Conservation (phyloP, 2,888 invertebrate genomes). For the Phalera bucephala region DNA sequence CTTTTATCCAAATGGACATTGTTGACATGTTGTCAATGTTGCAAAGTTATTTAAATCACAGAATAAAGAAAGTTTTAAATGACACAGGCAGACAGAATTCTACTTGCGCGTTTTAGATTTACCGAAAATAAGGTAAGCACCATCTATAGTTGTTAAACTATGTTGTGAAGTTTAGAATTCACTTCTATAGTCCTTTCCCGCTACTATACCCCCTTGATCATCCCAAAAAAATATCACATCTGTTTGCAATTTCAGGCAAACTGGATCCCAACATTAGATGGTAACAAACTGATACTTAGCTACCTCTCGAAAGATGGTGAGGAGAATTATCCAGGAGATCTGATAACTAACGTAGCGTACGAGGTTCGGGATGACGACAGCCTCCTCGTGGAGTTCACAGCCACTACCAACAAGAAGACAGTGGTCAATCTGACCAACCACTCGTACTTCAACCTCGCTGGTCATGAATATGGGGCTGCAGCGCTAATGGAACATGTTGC, state of each 20-base stretch:
- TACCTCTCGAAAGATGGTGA: conserved; percentile 91
- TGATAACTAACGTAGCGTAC: conserved; percentile 87
- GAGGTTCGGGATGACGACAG: conserved; percentile 87
- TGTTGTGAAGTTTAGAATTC: too few species aligned
- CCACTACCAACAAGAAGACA: conserved; percentile 89
- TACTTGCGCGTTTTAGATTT: too few species aligned
- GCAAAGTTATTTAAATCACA: too few species aligned
- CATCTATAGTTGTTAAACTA: too few species aligned
- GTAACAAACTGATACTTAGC: conserved; percentile 86
- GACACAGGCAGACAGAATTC: too few species aligned
- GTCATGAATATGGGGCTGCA: conserved; percentile 87
- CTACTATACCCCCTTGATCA: too few species aligned
- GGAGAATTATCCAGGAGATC: conserved; percentile 94
- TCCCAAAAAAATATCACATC: too few species aligned
- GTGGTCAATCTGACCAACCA: conserved; percentile 96
- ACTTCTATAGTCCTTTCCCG: too few species aligned
- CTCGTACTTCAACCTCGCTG: conserved; percentile 96
- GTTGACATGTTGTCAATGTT: too few species aligned
- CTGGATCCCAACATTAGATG: conserved; percentile 86
- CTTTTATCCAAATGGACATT: too few species aligned
- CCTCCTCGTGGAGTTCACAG: conserved; percentile 87
- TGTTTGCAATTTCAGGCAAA: conserved; percentile 70
- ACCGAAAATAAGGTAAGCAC: too few species aligned
- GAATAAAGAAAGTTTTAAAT: too few species aligned
- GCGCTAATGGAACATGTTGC: conserved; percentile 87